Evolutionary conservation across 2,797 vertebrate genomes (phyloP).

Genomic region (Acridotheres tristis): DNA sequence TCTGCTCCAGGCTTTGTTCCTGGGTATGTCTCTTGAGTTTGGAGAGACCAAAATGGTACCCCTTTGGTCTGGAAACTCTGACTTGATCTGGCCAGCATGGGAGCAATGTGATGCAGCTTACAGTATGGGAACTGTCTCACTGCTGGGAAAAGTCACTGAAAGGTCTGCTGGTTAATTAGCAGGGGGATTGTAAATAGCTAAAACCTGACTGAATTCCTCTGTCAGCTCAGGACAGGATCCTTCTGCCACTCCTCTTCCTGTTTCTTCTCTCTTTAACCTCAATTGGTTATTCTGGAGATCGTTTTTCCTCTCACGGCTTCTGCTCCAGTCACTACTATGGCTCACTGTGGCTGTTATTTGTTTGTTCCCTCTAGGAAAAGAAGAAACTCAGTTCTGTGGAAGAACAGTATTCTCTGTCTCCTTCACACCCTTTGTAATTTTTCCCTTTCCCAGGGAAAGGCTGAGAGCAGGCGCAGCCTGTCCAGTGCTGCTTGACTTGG

Average conservation of each 20-base stretch:
- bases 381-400: neutral
- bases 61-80: neutral
- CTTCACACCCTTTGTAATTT: neutral
- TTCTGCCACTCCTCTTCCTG: slow-evolving; percentile 28
- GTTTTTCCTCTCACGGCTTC: neutral
- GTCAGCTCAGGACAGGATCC: slow-evolving; percentile 20
- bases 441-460: neutral
- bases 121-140: neutral
- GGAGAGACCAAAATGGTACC: slow-evolving; percentile 24
- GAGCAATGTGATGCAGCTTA: neutral
- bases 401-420: neutral
- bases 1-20: neutral
- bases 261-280: neutral
- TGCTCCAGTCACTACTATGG: neutral
- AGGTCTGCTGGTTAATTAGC: slow-evolving; percentile 23
- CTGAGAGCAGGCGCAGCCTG: neutral
- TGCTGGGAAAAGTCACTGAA: slow-evolving; percentile 45
- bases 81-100: neutral
- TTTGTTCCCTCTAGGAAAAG: neutral
- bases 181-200: slow-evolving; percentile 8
- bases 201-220: slow-evolving; percentile 50
- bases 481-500: neutral
- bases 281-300: neutral
- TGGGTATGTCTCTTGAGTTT: neutral
- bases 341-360: neutral